A percentile compares a stretch with the other conserved stretches of the same genome.
Conservation (phyloP, 1,140 invertebrate species). For the Ostrea denselamellosa region DNA sequence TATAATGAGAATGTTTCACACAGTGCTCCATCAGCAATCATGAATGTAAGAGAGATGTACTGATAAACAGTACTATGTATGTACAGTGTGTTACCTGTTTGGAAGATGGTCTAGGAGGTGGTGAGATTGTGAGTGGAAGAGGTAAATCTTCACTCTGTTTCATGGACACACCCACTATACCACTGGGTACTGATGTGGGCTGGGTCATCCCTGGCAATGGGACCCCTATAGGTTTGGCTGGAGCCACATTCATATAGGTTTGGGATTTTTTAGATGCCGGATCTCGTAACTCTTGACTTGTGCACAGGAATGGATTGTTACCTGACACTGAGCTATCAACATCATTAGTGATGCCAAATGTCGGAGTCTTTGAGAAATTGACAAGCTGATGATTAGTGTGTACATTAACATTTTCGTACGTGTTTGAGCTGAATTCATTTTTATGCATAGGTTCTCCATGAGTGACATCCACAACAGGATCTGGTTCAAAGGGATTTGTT, state of each 20-base stretch:
- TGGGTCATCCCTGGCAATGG: background rate
- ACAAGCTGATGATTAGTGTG: background rate
- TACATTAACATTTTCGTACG: slow-evolving; percentile 44
- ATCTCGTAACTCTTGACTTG: slow-evolving; percentile 35
- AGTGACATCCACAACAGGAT: background rate
- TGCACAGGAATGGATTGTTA: slow-evolving; percentile 13
- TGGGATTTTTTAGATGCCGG: background rate
- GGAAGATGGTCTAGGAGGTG: slow-evolving; percentile 57
- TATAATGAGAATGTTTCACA: background rate
- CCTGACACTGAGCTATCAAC: background rate
- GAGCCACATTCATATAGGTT: slow-evolving; percentile 51
- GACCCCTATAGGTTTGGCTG: slow-evolving; percentile 2
- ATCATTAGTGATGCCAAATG: background rate
- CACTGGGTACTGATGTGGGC: slow-evolving; percentile 9
- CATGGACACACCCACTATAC: slow-evolving; percentile 5
- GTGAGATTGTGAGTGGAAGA: slow-evolving; percentile 50
- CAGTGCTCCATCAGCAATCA: background rate
- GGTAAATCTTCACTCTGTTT: slow-evolving; percentile 42
- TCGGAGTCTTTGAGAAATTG: background rate
- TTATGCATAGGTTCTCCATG: slow-evolving; percentile 24
- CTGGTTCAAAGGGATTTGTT: slow-evolving; percentile 29
- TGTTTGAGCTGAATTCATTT: slow-evolving; percentile 14
- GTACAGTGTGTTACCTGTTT: slow-evolving; percentile 58
- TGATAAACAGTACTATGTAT: too few relatives aligned
- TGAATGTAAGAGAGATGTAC: background rate